Base-by-base conservation (phyloP, 92 coral and sea anemone species). In the Porites lobata region DNA sequence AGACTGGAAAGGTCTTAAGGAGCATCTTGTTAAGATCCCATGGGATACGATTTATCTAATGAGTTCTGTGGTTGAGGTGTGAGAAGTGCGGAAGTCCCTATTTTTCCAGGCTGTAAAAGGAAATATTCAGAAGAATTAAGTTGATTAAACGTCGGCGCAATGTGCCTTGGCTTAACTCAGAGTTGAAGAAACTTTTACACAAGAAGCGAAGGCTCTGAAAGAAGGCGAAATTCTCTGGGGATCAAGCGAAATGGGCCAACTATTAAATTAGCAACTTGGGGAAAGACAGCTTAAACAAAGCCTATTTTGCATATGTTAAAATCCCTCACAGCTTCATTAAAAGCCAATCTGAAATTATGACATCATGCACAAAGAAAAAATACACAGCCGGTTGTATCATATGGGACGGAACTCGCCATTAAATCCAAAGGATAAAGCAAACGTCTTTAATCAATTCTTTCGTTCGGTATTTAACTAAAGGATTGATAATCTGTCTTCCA, bases 211-310 rank as follows among this genome's bases (percentile, higher is more conserved):
- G 85, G 26, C 85, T 77, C 65, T 77, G 90, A 70, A 86, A 57
- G 81, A 86, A 70, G 50, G 90, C 90, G 50, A 79, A 78, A 32
- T 87, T 75, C 78, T 87, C 90, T 51, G 85, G 86, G 85, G 85
- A 69, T 78, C 68, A 72, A 64, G 77, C 71, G 13, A 79, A 86
- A 52, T 69, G 79, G 77, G 43, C 80, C 43, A 63, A 24, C 58
- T 69, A 78, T 47, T 29, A 78, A 86, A 50, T 59, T 50, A 47
- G 73, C 79, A 50, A 87, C 32, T 29, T 2, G 32, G 32, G 32
- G 32, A 29, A 29, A 29, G 32, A 29, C 32, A 29, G 0, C 3
- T 29, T 29, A 29, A 29, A 29, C 4, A 29, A 29, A 29, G 29
- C 32, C 32, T 29, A 2, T 29, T 29, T 29, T 29, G 32, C 32